These are phyloP conservation scores for Psilopogon haemacephalus DNA, from an alignment of 2,113 vertebrate genomes.

Conservation along the genomic window DNA sequence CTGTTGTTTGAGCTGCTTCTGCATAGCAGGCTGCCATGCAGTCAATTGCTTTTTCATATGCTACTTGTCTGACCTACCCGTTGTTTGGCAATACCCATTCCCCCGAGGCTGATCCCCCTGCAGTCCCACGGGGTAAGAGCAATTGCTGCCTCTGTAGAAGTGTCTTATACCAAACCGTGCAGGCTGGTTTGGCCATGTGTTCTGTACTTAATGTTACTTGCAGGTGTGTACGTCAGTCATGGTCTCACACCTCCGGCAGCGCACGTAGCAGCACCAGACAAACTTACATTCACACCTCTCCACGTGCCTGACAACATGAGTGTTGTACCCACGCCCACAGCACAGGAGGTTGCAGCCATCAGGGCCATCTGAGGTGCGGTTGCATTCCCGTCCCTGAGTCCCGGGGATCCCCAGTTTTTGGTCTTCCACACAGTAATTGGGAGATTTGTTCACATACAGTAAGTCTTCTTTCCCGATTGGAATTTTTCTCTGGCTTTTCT, in stretches of 20 bases:
- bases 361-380: slow-evolving; percentile 83
- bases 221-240: slow-evolving; percentile 96
- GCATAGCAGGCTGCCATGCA: not conserved
- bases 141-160: accelerated
- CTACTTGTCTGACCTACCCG: accelerated
- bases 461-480: slow-evolving; percentile 83
- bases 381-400: slow-evolving; percentile 90
- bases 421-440: slow-evolving; percentile 94
- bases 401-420: slow-evolving; percentile 83
- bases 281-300: slow-evolving; percentile 95
- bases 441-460: slow-evolving; percentile 90
- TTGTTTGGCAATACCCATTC: not conserved
- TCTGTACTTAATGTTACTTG: slow-evolving; percentile 72
- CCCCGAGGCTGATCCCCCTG: not conserved
- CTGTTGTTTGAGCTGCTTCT: not conserved
- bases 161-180: accelerated
- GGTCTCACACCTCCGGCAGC: slow-evolving; percentile 91
- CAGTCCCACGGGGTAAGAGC: accelerated
- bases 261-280: slow-evolving; percentile 97
- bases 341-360: slow-evolving; percentile 93
- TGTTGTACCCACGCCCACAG: slow-evolving; percentile 96
- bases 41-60: not conserved
- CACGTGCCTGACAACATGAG: slow-evolving; percentile 88
- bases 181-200: accelerated
- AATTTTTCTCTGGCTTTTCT: slow-evolving; percentile 79